Evolutionary conservation across 2,888 invertebrate species (phyloP).

Genomic region (Brachypterus glaber): DNA sequence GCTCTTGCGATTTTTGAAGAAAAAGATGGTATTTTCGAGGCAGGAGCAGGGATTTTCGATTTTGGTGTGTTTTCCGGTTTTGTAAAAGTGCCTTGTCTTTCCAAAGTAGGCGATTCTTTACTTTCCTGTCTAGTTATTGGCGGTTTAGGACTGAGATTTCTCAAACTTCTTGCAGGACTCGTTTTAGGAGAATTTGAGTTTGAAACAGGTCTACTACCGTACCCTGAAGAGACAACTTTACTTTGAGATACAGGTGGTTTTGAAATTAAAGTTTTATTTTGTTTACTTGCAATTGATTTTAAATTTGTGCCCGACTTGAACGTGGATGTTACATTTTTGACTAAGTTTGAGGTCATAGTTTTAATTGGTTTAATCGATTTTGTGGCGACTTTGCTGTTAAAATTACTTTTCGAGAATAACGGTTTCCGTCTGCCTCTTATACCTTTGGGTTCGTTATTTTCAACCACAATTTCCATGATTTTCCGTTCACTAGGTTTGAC

Average conservation of each 20-base stretch:
- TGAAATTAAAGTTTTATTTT: conserved; percentile 11
- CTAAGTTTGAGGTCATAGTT: conserved; percentile 33
- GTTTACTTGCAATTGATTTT: conserved; percentile 18
- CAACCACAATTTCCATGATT: conserved; percentile 18
- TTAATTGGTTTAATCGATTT: conserved; percentile 31
- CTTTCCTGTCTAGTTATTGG: conserved; percentile 13
- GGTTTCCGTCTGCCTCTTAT: conserved; percentile 57
- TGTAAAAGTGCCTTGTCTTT: conserved; percentile 85
- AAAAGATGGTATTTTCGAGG: conserved; percentile 39
- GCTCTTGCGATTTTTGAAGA: conserved; percentile 7
- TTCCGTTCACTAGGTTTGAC: conserved; percentile 45
- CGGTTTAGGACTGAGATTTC: conserved; percentile 13
- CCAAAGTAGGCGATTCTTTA: conserved; percentile 44
- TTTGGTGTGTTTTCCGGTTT: conserved; percentile 56
- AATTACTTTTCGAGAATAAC: conserved; percentile 44
- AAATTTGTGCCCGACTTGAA: conserved; percentile 21
- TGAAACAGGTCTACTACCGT: conserved; percentile 20
- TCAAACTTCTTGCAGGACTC: conserved; percentile 20
- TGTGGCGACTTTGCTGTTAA: conserved; percentile 24
- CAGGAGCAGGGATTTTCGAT: conserved; percentile 21
- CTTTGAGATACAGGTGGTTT: conserved; percentile 17
- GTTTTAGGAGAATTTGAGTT: conserved; percentile 21
- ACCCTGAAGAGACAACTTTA: conserved; percentile 22
- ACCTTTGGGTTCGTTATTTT: conserved; percentile 28
- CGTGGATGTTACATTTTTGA: conserved; percentile 32